A percentile compares a stretch with the other conserved stretches of the same genome.
These are phyloP conservation scores for Caerostris extrusa DNA, from an alignment of 1,140 invertebrate species.

Conservation along the genomic window DNA sequence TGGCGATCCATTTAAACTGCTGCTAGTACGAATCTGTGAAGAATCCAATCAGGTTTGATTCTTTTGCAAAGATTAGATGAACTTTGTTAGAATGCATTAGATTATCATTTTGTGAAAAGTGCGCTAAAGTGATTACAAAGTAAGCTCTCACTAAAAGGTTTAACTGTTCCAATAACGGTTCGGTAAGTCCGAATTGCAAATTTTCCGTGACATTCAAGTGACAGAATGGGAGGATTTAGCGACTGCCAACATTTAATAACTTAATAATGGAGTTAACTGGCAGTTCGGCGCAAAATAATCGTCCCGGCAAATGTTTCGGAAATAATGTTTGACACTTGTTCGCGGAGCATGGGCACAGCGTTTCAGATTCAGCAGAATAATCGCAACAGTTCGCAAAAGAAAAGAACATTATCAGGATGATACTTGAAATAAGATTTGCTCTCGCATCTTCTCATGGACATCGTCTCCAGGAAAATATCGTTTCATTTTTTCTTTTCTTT, in stretches of 20 bases:
- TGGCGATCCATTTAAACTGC: neutral
- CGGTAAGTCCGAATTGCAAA: conserved; percentile 35
- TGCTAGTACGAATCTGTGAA: neutral
- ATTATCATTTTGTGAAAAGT: neutral
- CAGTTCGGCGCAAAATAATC: conserved; percentile 34
- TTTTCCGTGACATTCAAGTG: conserved; percentile 18
- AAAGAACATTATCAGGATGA: too few relatives aligned
- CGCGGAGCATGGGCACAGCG: neutral
- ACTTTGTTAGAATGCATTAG: conserved; percentile 30
- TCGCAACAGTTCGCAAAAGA: too few relatives aligned
- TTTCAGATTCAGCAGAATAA: neutral
- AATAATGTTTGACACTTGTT: conserved; percentile 20
- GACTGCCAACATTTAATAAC: conserved; percentile 38
- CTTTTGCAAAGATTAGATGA: conserved; percentile 26
- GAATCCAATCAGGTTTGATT: conserved; percentile 35
- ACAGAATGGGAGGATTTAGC: neutral
- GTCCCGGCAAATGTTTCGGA: conserved; percentile 43
- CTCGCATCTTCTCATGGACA: too few relatives aligned
- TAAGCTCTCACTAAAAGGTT: conserved; percentile 34
- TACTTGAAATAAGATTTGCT: too few relatives aligned
- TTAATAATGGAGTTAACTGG: conserved; percentile 48
- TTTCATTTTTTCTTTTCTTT: too few relatives aligned
- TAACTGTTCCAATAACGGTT: conserved; percentile 36
- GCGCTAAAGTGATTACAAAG: conserved; percentile 1
- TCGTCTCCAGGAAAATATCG: too few relatives aligned